Evolutionary conservation across 2,113 vertebrate genomes (phyloP), one percentile per base, ranked within the genome.

Genomic region (Daphoenositta chrysoptera): DNA sequence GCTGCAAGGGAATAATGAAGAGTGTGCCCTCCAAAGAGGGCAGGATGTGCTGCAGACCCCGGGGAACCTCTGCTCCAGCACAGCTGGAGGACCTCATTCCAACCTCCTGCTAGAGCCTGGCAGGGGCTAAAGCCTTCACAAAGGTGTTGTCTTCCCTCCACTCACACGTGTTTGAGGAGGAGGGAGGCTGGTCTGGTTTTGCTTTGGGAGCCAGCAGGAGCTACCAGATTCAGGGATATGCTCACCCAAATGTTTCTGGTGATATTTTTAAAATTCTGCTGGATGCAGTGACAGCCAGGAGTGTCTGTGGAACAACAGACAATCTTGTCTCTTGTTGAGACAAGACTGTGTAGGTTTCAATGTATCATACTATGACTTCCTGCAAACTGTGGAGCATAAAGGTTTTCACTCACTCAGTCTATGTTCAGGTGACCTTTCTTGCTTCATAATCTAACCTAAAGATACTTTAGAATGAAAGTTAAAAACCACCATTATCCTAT

Each of bases 111-210:
- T 33, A 31, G 37, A 66, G 35, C 26, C 31, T 81, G n/a, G 61
- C 83, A 53, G 24, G 16, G n/a, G n/a, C n/a, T n/a, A n/a, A n/a
- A 21, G 28, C 4, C 12, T 83, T 78, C 66, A 50, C 27, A 68
- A 71, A 76, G 14, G 3, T 1, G 0, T 4, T 31, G 1, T 14
- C 31, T 65, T 68, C 4, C 7, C 4, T 1, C 5, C 1, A 6
- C 3, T 51, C 7, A 3, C 4, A 11, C 3, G 3, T 21, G 5
- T 1, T 0, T 79, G 37, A 5, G 33, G 7, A 68, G 27, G 27
- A 12, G 70, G 31, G 8, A 71, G 3, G 1, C 9, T 40, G 9
- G 7, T 51, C n/a, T 65, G 13, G 6, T 17, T 58, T 51, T 42
- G 11, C 8, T 58, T 60, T 60, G 8, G 57, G 91, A 75, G 12